Evolutionary conservation across 2,797 vertebrate genomes (phyloP), one percentile per base, ranked within the genome.

Genomic region (Sebastes nivosus): DNA sequence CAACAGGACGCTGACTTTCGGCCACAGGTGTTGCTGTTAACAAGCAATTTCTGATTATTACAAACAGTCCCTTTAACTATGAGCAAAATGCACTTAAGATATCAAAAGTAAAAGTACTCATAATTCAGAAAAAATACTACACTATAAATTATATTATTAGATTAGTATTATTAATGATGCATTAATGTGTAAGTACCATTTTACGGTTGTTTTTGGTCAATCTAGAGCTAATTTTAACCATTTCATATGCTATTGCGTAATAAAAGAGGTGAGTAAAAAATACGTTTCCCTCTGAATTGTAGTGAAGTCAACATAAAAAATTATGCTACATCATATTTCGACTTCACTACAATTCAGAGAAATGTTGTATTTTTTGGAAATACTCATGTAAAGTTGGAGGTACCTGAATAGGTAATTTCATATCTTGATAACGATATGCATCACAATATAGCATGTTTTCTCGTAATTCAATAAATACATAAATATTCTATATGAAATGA

Each of bases 281-380:
- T 4, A 32, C 4, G 3, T 16, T 18, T 16, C 8, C 14, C 6
- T 60, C 13, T 29, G 32, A 13, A 55, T 16, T 13, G 1, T 6
- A 24, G 0, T 18, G 18, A 42, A 42, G 14, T 16, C 14, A 46
- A 18, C 14, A 46, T 46, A 46, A 0, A 46, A 18, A 46, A 0
- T 18, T 0, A 46, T 46, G 42, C 42, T 46, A 46, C 42, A 8
- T 46, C 6, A 46, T 46, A 46, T 46, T 46, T 46, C 7, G 7
- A 46, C 42, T 46, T 18, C 42, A 46, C 6, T 46, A 46, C 42
- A 4, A 46, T 18, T 46, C 16, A 8, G 42, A 18, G 42, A 46
- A 46, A 46, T 3, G 6, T 16, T 0, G 0, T 46, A 46, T 18
- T 46, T 46, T 46, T 46, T 46, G 2, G 16, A 18, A 54, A 25